Evolutionary conservation across 2,113 vertebrate species (phyloP), one percentile per base, ranked within the genome.

Genomic region (Seriola rivoliana): DNA sequence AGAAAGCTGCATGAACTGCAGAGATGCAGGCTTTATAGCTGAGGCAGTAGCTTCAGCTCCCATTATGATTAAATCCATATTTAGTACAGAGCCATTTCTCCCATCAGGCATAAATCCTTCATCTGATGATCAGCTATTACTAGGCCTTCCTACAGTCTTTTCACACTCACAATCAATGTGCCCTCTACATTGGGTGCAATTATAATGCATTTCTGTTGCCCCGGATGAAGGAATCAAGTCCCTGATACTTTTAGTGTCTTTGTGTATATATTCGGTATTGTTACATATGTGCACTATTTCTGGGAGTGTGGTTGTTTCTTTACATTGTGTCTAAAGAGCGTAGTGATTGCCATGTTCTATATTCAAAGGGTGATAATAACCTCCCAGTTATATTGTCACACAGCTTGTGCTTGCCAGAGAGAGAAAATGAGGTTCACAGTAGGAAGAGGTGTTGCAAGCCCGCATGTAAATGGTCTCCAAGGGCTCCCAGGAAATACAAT

Each of bases 321-420:
- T 44, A 79, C 38, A 57, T 21, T 65, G 9, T 63, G 36, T 38
- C 68, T 25, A 19, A 72, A 13, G 40, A 11, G 63, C 3, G 8
- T 46, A 75, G 66, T 66, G 21, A 54, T 46, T 78, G 23, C 14
- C n/a, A 21, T 73, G 42, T 46, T 85, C 42, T 42, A 29, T 69
- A 75, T 74, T 80, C 25, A 72, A 69, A 76, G 29, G 52, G n/a
- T 67, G 57, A 75, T 72, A 71, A 89, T 63, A 74, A 73, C 44
- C 34, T 52, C 29, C 1, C 11, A 50, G 0, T 52, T 63, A 44
- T 70, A 75, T 38, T 73, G 46, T 64, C 21, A 69, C 42, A 72
- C 57, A 72, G 40, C 50, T 54, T 55, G 57, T 46, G 23, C 73
- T 80, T 78, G 25, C 23, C 23, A 14, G 62, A 77, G 44, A 71